Evolutionary conservation across 2,797 vertebrate genomes (phyloP).

Genomic region (Sebastes hubbsi): DNA sequence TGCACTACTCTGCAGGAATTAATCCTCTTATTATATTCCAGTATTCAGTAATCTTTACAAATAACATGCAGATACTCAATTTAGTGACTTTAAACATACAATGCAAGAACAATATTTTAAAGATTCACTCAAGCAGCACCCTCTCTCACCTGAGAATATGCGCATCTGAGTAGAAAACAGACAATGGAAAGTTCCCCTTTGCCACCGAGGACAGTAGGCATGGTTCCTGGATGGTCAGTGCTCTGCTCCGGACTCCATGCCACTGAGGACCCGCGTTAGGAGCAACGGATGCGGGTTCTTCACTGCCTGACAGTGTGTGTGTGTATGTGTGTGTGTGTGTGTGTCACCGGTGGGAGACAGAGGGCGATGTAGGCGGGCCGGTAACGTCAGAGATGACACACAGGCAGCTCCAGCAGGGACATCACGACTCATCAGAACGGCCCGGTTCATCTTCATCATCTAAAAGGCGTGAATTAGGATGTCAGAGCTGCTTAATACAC

Average conservation of each 20-base stretch:
- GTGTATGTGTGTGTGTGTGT: not conserved
- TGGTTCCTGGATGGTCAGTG: slow-evolving; percentile 75
- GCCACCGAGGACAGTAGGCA: slow-evolving; percentile 77
- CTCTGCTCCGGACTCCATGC: slow-evolving; percentile 73
- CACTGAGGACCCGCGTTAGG: slow-evolving; percentile 41
- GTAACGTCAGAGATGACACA: slow-evolving; percentile 75
- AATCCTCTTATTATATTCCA: not conserved
- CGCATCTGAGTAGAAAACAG: slow-evolving; percentile 75
- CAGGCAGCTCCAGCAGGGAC: slow-evolving; percentile 4
- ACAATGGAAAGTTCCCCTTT: slow-evolving; percentile 79
- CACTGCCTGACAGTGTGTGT: not conserved
- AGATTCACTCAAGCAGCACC: not conserved
- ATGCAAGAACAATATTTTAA: not conserved
- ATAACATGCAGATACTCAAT: not conserved
- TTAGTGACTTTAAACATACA: not conserved
- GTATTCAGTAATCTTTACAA: not conserved
- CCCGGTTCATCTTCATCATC: not conserved
- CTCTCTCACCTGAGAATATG: slow-evolving; percentile 81
- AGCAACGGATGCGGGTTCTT: slow-evolving; percentile 40
- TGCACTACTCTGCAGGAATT: not conserved
- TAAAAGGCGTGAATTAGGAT: not conserved
- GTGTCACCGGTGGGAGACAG: slow-evolving; percentile 44
- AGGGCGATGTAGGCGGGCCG: slow-evolving; percentile 61
- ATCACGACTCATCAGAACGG: slow-evolving; percentile 66
- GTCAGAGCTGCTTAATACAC: not conserved